These are phyloP conservation scores for Pseudorhombus dupliciocellatus DNA, from an alignment of 2,113 vertebrate species.

Conservation along the genomic window DNA sequence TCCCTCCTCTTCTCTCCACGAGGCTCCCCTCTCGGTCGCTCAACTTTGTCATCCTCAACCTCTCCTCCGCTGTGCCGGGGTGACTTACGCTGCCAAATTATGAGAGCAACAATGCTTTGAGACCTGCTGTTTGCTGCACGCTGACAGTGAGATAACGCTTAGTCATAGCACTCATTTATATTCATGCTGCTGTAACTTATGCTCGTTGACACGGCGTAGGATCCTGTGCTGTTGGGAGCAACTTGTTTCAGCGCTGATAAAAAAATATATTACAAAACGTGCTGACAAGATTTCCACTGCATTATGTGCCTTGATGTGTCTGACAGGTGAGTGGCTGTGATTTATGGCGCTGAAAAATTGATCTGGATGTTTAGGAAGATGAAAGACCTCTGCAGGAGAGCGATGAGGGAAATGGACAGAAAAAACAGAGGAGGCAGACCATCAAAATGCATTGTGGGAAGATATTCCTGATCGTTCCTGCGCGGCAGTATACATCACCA, in stretches of 20 bases:
- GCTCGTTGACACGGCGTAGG: slow-evolving; percentile 35
- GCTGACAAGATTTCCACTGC: slow-evolving; percentile 19
- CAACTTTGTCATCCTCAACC: slow-evolving; percentile 37
- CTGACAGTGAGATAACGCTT: slow-evolving; percentile 38
- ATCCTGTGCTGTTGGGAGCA: slow-evolving; percentile 10
- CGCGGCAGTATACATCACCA: background rate
- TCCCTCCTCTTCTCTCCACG: background rate
- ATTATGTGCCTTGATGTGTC: slow-evolving; percentile 40
- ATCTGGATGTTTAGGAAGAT: slow-evolving; percentile 54
- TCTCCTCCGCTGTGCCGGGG: slow-evolving; percentile 5
- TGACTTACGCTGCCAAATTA: slow-evolving; percentile 32
- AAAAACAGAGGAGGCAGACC: background rate
- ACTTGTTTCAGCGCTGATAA: background rate
- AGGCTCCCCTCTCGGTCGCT: background rate
- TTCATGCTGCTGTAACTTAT: slow-evolving; percentile 53
- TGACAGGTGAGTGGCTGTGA: slow-evolving; percentile 46
- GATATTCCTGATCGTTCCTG: background rate
- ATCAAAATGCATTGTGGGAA: background rate
- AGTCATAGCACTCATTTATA: slow-evolving; percentile 56
- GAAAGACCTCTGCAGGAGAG: slow-evolving; percentile 39
- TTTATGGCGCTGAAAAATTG: slow-evolving; percentile 51
- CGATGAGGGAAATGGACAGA: background rate
- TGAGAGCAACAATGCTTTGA: background rate
- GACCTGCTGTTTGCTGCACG: slow-evolving; percentile 32
- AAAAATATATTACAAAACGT: no score